phyloP scores from a whole-genome alignment of 35 echinoderm and acorn worm genomes.

The Eucidaris tribuloides region DNA sequence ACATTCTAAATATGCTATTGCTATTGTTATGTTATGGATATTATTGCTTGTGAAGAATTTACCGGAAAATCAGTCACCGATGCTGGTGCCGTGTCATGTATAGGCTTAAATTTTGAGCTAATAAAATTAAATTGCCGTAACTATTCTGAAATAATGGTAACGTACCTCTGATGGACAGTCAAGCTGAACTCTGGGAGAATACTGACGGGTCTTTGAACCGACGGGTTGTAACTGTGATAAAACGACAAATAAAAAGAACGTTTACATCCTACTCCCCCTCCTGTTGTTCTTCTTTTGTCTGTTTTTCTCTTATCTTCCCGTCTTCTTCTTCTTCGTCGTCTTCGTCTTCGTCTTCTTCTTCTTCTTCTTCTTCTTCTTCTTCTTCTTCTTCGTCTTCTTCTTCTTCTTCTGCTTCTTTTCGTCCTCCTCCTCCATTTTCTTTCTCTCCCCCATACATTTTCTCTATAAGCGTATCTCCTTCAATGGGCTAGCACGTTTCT shows the following conservation, averaged over 20 bases:
- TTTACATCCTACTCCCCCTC: not conserved
- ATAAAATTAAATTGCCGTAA: too few species aligned
- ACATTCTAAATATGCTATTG: too few species aligned
- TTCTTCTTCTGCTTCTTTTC: not conserved
- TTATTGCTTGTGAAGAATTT: too few species aligned
- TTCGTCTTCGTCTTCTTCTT: not conserved
- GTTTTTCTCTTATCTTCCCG: not conserved
- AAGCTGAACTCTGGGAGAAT: not conserved
- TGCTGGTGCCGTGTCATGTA: too few species aligned
- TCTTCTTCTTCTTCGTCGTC: not conserved
- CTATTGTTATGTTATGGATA: too few species aligned
- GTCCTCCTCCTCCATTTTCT: not conserved
- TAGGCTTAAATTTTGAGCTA: too few species aligned
- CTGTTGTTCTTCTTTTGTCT: not conserved
- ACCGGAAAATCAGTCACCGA: too few species aligned
- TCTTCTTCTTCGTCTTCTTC: too few species aligned
- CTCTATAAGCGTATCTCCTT: not conserved
- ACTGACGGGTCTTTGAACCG: slow-evolving; percentile 1
- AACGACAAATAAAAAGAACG: not conserved
- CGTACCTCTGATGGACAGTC: slow-evolving; percentile 31
- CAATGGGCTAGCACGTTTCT: too few species aligned
- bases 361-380: too few species aligned
- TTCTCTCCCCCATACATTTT: not conserved
- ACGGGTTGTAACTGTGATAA: slow-evolving; percentile 22
- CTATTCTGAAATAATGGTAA: not conserved